These are phyloP conservation scores for Brachypterus glaber DNA, from an alignment of 2,888 invertebrate genomes.

Conservation along the genomic window DNA sequence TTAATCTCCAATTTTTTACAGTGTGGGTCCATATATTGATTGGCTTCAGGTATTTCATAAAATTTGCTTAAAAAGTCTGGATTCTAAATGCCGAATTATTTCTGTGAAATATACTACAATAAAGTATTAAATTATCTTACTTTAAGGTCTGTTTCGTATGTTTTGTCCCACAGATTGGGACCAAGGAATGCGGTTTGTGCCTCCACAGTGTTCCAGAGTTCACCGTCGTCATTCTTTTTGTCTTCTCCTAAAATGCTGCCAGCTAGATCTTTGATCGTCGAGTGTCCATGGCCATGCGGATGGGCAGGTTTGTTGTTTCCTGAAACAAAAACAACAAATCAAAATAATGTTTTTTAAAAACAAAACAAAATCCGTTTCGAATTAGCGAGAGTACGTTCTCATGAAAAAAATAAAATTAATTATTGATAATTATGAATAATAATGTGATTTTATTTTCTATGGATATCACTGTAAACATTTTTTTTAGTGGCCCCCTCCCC, in stretches of 20 bases:
- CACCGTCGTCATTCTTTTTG: constrained; percentile 72
- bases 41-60: too few relatives aligned
- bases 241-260: constrained; percentile 49
- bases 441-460: too few relatives aligned
- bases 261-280: constrained; percentile 40
- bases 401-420: too few relatives aligned
- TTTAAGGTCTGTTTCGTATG: constrained; percentile 93
- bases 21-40: too few relatives aligned
- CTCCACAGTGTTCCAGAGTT: constrained; percentile 77
- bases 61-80: too few relatives aligned
- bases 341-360: not conserved
- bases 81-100: too few relatives aligned
- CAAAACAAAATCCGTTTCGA: not conserved
- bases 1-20: too few relatives aligned
- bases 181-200: constrained; percentile 93
- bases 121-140: too few relatives aligned
- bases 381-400: not conserved
- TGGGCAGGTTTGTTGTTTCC: constrained; percentile 42
- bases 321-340: constrained; percentile 25
- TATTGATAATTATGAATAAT: too few relatives aligned
- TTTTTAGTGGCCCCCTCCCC: too few relatives aligned
- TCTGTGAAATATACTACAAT: too few relatives aligned
- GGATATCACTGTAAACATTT: too few relatives aligned
- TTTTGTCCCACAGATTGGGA: constrained; percentile 93
- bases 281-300: constrained; percentile 40